Evolutionary conservation across 2,113 vertebrate species (phyloP), one percentile per base, ranked within the genome.

Genomic region (Phyllostomus hastatus): DNA sequence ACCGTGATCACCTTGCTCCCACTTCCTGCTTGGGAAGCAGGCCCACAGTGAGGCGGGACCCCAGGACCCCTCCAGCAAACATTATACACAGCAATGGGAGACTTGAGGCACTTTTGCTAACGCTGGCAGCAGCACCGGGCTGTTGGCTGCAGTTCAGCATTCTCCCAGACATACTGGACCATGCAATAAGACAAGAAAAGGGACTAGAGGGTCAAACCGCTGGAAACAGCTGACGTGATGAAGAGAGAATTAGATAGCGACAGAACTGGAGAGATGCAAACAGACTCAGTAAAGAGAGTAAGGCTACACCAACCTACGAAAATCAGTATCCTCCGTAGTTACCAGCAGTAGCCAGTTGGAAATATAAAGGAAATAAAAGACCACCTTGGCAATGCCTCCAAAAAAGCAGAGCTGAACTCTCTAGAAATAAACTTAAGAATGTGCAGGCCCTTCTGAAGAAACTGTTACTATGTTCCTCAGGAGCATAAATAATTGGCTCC

Each of bases 111-210:
- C 50, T 59, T 85, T 50, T 24, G 20, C 35, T 50, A 73, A 59
- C 28, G 0, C 19, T 4, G 1, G 24, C 24, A 33, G 38, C 31
- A 19, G 57, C 38, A 33, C 24, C 8, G 28, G 69, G 22, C 69
- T 78, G 38, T 22, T 10, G 14, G 8, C 1, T 26, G 0, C 26
- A 1, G 2, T 4, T 0, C 22, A 11, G 1, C 6, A 0, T 48
- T 2, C 16, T 4, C 35, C 20, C 0, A 2, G 48, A n/a, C 11
- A 0, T 1, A 35, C 22, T 10, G 5, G n/a, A 61, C 50, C 3
- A 10, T 0, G 22, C 26, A 10, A 33, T 26, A 35, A 33, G 19
- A 38, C 20, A 41, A 35, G 16, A 59, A 11, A 15, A 43, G 26
- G 33, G 7, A 28, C 15, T 3, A 69, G 67, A 35, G n/a, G 38